These are phyloP conservation scores for Gryon sp. DNA, from an alignment of 1,140 invertebrate genomes.

Conservation along the genomic window DNA sequence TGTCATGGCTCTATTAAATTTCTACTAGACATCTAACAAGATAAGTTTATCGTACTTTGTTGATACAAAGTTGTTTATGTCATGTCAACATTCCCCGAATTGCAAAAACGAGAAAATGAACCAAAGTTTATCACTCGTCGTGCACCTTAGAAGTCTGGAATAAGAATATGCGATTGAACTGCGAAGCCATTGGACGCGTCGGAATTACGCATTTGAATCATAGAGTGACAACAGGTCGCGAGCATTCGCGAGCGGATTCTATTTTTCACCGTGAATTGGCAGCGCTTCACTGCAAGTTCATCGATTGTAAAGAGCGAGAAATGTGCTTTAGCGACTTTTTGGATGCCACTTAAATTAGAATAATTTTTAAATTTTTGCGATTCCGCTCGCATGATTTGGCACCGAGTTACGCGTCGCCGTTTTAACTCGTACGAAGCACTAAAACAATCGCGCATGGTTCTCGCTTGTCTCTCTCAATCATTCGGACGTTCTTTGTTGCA, in stretches of 20 bases:
- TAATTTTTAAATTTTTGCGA: slow-evolving; percentile 80
- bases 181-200: slow-evolving; percentile 27
- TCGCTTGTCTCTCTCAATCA: too few relatives aligned
- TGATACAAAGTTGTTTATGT: too few relatives aligned
- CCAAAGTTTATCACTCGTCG: slow-evolving; percentile 43
- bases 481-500: too few relatives aligned
- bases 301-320: slow-evolving; percentile 76
- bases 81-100: too few relatives aligned
- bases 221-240: slow-evolving; percentile 63
- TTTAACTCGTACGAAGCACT: slow-evolving; percentile 70
- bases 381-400: slow-evolving; percentile 79
- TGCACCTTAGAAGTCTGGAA: slow-evolving; percentile 25
- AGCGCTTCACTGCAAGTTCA: slow-evolving; percentile 73
- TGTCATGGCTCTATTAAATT: too few relatives aligned
- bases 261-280: slow-evolving; percentile 78
- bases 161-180: slow-evolving; percentile 6
- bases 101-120: not conserved
- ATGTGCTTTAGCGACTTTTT: slow-evolving; percentile 37
- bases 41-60: too few relatives aligned
- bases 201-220: slow-evolving; percentile 55
- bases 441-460: slow-evolving; percentile 73
- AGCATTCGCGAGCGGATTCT: slow-evolving; percentile 68
- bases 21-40: too few relatives aligned
- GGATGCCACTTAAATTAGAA: slow-evolving; percentile 78
- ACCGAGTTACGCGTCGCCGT: slow-evolving; percentile 61